A percentile compares a stretch with the other conserved stretches of the same genome.
phyloP scores from a whole-genome alignment of 2,113 vertebrate species.

The Thamnaconus septentrionalis region DNA sequence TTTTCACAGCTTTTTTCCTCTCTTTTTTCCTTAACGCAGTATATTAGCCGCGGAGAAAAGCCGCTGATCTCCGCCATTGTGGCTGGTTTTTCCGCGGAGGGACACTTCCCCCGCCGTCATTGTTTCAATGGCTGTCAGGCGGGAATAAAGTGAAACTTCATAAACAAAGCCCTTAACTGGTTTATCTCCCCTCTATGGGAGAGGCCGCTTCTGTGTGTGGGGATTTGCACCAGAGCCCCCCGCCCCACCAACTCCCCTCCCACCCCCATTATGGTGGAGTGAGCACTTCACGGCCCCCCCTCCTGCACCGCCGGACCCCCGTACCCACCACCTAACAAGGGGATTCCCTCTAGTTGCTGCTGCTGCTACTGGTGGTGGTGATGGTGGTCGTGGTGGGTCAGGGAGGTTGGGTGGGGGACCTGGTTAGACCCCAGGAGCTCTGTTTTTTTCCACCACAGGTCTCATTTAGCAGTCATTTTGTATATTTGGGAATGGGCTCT shows the following conservation, averaged over 20 bases:
- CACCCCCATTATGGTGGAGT: conserved; percentile 70
- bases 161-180: conserved; percentile 88
- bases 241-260: no score
- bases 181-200: conserved; percentile 82
- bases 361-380: no score
- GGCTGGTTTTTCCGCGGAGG: conserved; percentile 79
- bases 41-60: conserved; percentile 88
- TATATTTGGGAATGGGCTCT: conserved; percentile 57
- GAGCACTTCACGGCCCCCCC: conserved; percentile 67
- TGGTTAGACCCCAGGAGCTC: conserved; percentile 54
- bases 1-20: conserved; percentile 80
- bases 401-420: conserved; percentile 27
- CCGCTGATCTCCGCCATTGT: conserved; percentile 88
- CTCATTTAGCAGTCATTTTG: conserved; percentile 76
- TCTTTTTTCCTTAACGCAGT: conserved; percentile 44
- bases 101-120: conserved; percentile 93
- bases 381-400: no score
- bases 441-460: conserved; percentile 62
- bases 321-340: conserved; percentile 61
- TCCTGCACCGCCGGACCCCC: conserved; percentile 33
- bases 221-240: conserved; percentile 84
- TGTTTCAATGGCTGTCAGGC: conserved; percentile 98
- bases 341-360: conserved; percentile 67
- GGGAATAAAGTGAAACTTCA: conserved; percentile 92
- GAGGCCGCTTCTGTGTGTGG: conserved; percentile 77